Evolutionary conservation across 1,140 invertebrate genomes (phyloP), one percentile per base, ranked within the genome.

Genomic region (Papilio polytes): DNA sequence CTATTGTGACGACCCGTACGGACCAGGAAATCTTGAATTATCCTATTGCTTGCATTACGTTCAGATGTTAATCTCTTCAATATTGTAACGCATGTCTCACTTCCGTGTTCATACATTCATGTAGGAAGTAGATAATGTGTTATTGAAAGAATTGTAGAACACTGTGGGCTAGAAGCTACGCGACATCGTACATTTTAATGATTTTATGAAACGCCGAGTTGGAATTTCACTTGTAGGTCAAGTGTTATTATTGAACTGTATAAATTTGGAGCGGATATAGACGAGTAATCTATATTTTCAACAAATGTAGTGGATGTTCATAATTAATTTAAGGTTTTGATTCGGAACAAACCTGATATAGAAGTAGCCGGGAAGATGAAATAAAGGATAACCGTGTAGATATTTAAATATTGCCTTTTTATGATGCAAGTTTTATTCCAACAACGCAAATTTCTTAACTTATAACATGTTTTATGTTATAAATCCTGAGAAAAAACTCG

Each of bases 1-100:
- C 88, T 86, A 90, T 90, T 92, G 88, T 92, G 86, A 89, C 86
- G 85, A 86, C 81, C 36, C 77, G 77, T 86, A 84, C 82, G 79
- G 85, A 87, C 83, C 86, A 89, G 88, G 89, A 89, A 85, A 90
- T 90, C 87, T 90, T 89, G 83, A 88, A 90, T 90, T 89, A 90
- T 91, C 88, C 89, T 88, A 91, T 90, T 90, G 90, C 88, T 90
- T 84, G 83, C 84, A 89, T 88, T 86, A 90, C 85, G 81, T 85
- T 86, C 83, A 84, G 82, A 84, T 85, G 73, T 87, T 84, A 85
- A 85, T 81, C 76, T 79, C 80, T 77, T 46, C 73, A 74, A 78
- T 78, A 78, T 78, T 63, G 77, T 78, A 78, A 41, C 26, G 53
- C 51, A 41, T 41, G 59, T 78, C 31, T 78, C 77, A 66, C 56